phyloP scores from a whole-genome alignment of 2,797 vertebrate species.

The Tolypeutes matacus region DNA sequence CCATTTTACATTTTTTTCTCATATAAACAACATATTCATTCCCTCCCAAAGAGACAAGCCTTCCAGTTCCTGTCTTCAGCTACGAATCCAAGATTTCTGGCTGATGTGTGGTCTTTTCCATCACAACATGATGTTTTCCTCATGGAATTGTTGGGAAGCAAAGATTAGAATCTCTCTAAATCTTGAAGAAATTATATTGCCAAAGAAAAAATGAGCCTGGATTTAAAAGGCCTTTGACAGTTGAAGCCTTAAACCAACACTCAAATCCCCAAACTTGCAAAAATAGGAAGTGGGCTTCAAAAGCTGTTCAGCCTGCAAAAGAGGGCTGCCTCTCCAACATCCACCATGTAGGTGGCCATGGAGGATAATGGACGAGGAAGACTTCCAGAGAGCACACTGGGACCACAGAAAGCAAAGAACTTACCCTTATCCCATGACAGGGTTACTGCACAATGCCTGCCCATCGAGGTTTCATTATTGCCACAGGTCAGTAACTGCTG shows the following conservation, averaged over 20 bases:
- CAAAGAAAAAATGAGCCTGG: background rate
- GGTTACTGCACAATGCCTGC: background rate
- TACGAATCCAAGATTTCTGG: background rate
- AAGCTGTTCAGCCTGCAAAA: background rate
- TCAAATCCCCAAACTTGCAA: background rate
- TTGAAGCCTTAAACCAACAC: background rate
- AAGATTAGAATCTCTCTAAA: constrained; percentile 5
- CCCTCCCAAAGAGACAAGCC: background rate
- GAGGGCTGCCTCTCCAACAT: background rate
- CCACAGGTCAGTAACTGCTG: background rate
- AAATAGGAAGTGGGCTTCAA: background rate
- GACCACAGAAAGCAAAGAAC: background rate
- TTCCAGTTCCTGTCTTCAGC: background rate
- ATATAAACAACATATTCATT: background rate
- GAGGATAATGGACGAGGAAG: background rate
- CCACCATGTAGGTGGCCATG: background rate
- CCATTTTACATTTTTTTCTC: background rate
- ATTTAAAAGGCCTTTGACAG: constrained; percentile 2
- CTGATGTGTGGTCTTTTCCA: background rate
- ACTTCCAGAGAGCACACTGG: background rate
- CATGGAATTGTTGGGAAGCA: background rate
- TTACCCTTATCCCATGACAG: background rate
- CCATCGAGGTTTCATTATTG: rapidly evolving
- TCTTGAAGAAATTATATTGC: background rate
- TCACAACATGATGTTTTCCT: background rate